A percentile compares a stretch with the other conserved stretches of the same genome.
Conservation (phyloP, 2,113 vertebrate species). For the Lota lota region DNA sequence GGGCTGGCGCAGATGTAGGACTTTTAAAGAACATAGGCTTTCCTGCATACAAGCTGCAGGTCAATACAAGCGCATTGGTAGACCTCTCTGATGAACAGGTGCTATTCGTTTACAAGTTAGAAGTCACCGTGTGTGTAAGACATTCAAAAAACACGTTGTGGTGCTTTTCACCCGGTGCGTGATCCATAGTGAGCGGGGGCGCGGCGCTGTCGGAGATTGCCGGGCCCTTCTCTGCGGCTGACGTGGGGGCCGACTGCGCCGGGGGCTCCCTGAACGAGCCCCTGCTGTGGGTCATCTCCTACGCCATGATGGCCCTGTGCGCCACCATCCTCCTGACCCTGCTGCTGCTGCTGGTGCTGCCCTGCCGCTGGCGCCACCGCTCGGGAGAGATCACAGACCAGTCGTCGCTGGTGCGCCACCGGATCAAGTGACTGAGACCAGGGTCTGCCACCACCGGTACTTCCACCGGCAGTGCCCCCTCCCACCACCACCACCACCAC, state of each 20-base stretch:
- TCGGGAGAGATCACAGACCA: slow-evolving; percentile 86
- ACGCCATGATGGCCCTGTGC: slow-evolving; percentile 86
- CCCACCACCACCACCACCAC: neutral
- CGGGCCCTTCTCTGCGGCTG: slow-evolving; percentile 85
- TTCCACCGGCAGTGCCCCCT: no score
- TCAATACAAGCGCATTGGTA: no score
- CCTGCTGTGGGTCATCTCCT: slow-evolving; percentile 87
- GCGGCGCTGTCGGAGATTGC: slow-evolving; percentile 81
- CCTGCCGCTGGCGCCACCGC: slow-evolving; percentile 58
- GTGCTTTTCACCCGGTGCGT: neutral
- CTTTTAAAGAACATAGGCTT: neutral
- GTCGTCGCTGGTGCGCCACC: slow-evolving; percentile 90
- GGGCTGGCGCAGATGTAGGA: no score
- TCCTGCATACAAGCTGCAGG: no score
- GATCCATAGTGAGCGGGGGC: slow-evolving; percentile 73
- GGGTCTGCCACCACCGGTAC: no score
- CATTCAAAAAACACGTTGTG: no score
- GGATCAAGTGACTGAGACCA: slow-evolving; percentile 85
- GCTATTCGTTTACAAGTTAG: neutral
- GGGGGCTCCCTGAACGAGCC: slow-evolving; percentile 71
- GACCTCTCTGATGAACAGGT: no score
- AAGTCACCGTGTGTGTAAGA: neutral
- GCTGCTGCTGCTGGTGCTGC: slow-evolving; percentile 80
- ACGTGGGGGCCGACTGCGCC: slow-evolving; percentile 82
- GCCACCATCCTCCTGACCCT: slow-evolving; percentile 81